A percentile compares a stretch with the other conserved stretches of the same genome.
These are phyloP conservation scores for Vesta saturnalis DNA, from an alignment of 2,888 invertebrate species.

Conservation along the genomic window DNA sequence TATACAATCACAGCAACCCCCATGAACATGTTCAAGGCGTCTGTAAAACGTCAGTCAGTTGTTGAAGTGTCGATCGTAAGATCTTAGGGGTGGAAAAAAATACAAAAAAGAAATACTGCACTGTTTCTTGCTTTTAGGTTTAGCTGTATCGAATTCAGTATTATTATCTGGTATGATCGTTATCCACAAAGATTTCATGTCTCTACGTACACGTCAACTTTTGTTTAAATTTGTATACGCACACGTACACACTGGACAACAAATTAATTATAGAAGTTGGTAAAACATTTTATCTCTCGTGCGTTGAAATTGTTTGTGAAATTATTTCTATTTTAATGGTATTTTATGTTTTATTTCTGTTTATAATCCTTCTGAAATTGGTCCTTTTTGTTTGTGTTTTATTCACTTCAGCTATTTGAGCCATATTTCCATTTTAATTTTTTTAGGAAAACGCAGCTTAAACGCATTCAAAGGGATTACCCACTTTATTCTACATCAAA, in stretches of 20 bases:
- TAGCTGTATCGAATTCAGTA: slow-evolving; percentile 18
- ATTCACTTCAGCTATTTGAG: background rate
- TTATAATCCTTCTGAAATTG: slow-evolving; percentile 19
- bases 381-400: background rate
- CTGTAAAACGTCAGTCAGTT: slow-evolving; percentile 35
- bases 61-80: slow-evolving; percentile 39
- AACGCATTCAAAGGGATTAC: background rate
- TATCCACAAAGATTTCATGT: background rate
- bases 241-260: slow-evolving; percentile 7
- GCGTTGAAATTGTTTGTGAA: slow-evolving; percentile 23
- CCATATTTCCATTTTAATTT: background rate
- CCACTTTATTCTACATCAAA: background rate
- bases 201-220: slow-evolving; percentile 4
- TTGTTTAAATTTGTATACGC: slow-evolving; percentile 22
- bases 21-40: slow-evolving; percentile 31
- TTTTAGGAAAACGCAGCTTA: background rate
- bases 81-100: slow-evolving; percentile 25
- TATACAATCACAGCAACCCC: slow-evolving; percentile 41
- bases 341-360: slow-evolving; percentile 3
- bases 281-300: background rate
- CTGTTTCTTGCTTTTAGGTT: slow-evolving; percentile 21
- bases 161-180: background rate
- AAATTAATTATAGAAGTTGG: slow-evolving; percentile 26
- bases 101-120: slow-evolving; percentile 23
- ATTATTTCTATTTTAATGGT: slow-evolving; percentile 19